Evolutionary conservation across 2,888 invertebrate species (phyloP).

Genomic region (Brachypterus glaber): DNA sequence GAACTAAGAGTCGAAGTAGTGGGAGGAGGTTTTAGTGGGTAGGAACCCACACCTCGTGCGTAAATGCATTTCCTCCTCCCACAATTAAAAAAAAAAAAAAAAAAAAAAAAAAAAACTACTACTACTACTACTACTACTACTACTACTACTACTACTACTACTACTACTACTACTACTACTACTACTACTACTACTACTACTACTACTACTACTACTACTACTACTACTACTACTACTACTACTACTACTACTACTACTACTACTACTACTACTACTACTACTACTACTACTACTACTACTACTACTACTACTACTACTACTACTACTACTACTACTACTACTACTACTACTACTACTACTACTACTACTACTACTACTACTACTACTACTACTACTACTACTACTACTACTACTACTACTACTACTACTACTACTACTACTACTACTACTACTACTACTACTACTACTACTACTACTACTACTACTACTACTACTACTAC

Average conservation of each 20-base stretch:
- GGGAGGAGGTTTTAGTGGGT: too few species aligned
- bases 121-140: too few species aligned
- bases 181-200: slow-evolving; percentile 2
- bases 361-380: slow-evolving; percentile 2
- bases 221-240: slow-evolving; percentile 2
- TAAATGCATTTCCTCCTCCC: too few species aligned
- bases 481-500: slow-evolving; percentile 2
- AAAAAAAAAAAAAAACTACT: too few species aligned
- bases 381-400: slow-evolving; percentile 2
- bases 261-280: slow-evolving; percentile 2
- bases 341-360: slow-evolving; percentile 2
- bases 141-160: slow-evolving; percentile 1
- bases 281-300: slow-evolving; percentile 2
- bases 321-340: slow-evolving; percentile 2
- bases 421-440: slow-evolving; percentile 2
- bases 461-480: slow-evolving; percentile 2
- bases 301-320: slow-evolving; percentile 2
- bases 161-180: slow-evolving; percentile 2
- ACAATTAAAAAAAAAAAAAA: too few species aligned
- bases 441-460: slow-evolving; percentile 2
- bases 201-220: slow-evolving; percentile 2
- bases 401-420: slow-evolving; percentile 2
- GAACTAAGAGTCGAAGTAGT: too few species aligned
- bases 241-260: slow-evolving; percentile 2
- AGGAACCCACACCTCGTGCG: too few species aligned